Evolutionary conservation across 2,888 invertebrate species (phyloP), one percentile per base, ranked within the genome.

Genomic region (Lasiommata megera): DNA sequence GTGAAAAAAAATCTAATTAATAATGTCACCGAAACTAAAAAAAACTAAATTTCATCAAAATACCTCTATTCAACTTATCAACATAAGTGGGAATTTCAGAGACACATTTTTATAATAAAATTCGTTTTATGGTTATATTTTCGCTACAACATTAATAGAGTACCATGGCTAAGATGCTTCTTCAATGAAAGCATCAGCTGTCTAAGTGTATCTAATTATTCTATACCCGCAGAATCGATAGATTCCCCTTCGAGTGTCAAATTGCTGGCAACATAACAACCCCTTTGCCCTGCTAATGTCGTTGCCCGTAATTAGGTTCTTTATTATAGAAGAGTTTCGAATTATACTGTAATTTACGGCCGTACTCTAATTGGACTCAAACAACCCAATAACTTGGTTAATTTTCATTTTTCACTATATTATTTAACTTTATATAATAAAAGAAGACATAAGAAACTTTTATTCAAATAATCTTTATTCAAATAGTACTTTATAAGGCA

Each of bases 311-410:
- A 84, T 82, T 80, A 82, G 71, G 64, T 60, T 57, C 58, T 59
- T 63, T 62, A 65, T 61, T 63, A 65, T 70, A 67, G 67, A 60
- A 64, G 66, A 60, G 65, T 66, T 65, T 72, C 68, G 70, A 78
- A 80, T 82, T 79, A 84, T 82, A 78, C 70, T 72, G 81, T 82
- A 82, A 85, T 80, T 79, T 70, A 80, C 83, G 73, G 74, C 75
- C 76, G 73, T 73, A 44, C 61, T 48, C 58, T 67, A 71, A 71
- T 69, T 67, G 69, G 71, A 57, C 50, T 60, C 59, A 55, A 62
- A 60, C 56, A 58, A 54, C 54, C 53, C 62, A 62, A 63, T 63
- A 60, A 58, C 41, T 54, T 51, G 38, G 40, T 23, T 8, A 40
- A 9, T 31, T 31, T 31, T 31, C 36, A 23, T 43, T 23, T 23